These are phyloP conservation scores for Diplolepis rosae DNA, from an alignment of 2,888 invertebrate genomes.

Conservation along the genomic window DNA sequence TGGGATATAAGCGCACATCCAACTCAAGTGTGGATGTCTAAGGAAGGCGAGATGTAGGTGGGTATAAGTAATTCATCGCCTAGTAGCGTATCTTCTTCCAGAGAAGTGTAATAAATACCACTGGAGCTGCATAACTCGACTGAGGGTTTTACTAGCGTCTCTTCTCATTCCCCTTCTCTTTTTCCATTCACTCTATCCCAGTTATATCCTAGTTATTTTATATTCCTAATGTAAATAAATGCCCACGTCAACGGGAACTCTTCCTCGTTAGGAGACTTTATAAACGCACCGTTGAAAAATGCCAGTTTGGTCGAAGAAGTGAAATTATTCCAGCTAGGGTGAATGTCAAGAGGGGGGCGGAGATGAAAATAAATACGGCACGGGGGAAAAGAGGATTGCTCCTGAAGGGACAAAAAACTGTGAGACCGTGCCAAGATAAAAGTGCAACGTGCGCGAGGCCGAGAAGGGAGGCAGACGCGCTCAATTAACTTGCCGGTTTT, in stretches of 20 bases:
- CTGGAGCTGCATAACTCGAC: constrained; percentile 21
- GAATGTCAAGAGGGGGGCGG: constrained; percentile 16
- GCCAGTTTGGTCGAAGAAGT: constrained; percentile 2
- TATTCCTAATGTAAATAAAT: constrained; percentile 25
- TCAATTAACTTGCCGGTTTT: constrained; percentile 24
- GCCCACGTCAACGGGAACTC: constrained; percentile 14
- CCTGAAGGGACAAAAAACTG: constrained; percentile 28
- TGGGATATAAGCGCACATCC: not conserved
- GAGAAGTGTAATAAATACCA: constrained; percentile 27
- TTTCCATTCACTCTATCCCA: constrained; percentile 17
- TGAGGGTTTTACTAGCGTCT: not conserved
- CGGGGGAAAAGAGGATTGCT: not conserved
- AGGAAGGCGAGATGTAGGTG: not conserved
- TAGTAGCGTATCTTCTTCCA: not conserved
- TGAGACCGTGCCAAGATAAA: constrained; percentile 27
- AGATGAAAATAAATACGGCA: constrained; percentile 22
- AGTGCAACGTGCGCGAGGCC: constrained; percentile 20
- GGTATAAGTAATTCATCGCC: constrained; percentile 33
- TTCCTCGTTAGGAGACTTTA: constrained; percentile 7
- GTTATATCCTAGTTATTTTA: constrained; percentile 25
- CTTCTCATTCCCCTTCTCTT: not conserved
- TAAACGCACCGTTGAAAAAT: not conserved
- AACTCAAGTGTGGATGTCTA: constrained; percentile 3
- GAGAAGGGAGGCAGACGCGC: constrained; percentile 18
- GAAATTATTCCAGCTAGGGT: constrained; percentile 13